A percentile compares a stretch with the other conserved stretches of the same genome.
Evolutionary conservation across 2,797 vertebrate species (phyloP).

Genomic region (Otolemur crassicaudatus): DNA sequence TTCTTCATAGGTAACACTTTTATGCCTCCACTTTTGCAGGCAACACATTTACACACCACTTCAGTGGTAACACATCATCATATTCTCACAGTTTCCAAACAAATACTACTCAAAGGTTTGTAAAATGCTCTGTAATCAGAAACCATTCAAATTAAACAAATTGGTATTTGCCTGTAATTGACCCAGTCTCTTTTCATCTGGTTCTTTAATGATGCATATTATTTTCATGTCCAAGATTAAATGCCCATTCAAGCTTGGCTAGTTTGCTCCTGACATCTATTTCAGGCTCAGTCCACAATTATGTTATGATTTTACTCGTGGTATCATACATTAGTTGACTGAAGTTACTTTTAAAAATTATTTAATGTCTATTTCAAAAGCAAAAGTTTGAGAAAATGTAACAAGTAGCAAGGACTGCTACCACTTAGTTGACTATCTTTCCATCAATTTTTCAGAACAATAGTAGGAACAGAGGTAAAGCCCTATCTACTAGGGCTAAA

Average conservation of each 20-base stretch:
- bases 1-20: background rate
- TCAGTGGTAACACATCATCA: conserved; percentile 25
- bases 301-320: background rate
- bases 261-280: conserved; percentile 15
- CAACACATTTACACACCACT: background rate
- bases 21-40: background rate
- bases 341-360: conserved; percentile 50
- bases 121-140: conserved; percentile 58
- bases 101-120: conserved; percentile 5
- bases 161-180: conserved; percentile 63
- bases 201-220: conserved; percentile 59
- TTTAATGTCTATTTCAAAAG: background rate
- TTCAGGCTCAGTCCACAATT: background rate
- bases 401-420: background rate
- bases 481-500: background rate
- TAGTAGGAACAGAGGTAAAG: background rate
- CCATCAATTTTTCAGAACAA: background rate
- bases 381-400: background rate
- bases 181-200: conserved; percentile 33
- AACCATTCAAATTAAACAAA: conserved; percentile 74
- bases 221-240: conserved; percentile 55
- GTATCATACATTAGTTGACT: background rate
- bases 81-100: conserved; percentile 44
- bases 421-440: background rate
- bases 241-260: conserved; percentile 43